A percentile compares a stretch with the other conserved stretches of the same genome.
phyloP scores from a whole-genome alignment of 2,797 vertebrate species.

The Poeciliopsis presidionis region DNA sequence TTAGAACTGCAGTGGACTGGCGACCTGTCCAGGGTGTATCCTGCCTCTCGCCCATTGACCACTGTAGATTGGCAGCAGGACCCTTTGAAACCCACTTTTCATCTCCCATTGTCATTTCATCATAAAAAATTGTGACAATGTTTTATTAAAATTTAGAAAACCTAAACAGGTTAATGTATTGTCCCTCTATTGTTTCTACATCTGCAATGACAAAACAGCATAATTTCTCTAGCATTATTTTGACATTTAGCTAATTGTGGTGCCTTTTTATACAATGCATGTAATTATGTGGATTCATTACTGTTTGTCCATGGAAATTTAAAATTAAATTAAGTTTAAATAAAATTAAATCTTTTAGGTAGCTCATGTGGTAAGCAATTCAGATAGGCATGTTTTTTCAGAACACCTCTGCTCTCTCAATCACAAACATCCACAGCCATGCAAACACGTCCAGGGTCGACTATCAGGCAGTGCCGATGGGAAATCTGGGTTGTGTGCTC shows the following conservation, averaged over 20 bases:
- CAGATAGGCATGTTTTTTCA: slow-evolving; percentile 45
- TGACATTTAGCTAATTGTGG: background rate
- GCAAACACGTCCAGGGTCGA: slow-evolving; percentile 56
- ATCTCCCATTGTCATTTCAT: no score
- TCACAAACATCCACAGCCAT: slow-evolving; percentile 41
- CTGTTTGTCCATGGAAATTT: no score
- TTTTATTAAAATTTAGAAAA: background rate
- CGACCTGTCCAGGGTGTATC: no score
- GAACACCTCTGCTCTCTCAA: slow-evolving; percentile 47
- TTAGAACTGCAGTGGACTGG: no score
- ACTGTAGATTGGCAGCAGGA: no score
- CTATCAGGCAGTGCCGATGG: slow-evolving; percentile 56
- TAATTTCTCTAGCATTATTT: background rate
- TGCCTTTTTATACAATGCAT: background rate
- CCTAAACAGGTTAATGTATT: background rate
- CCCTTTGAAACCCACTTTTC: no score
- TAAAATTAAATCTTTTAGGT: background rate
- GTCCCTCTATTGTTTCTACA: background rate
- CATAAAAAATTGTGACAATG: background rate
- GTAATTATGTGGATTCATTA: background rate
- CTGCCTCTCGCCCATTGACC: no score
- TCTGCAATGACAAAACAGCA: background rate
- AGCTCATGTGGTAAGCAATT: background rate
- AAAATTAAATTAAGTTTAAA: no score
- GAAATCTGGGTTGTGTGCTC: slow-evolving; percentile 72